Evolutionary conservation across 2,113 vertebrate species (phyloP).

Genomic region (Percina caprodes): DNA sequence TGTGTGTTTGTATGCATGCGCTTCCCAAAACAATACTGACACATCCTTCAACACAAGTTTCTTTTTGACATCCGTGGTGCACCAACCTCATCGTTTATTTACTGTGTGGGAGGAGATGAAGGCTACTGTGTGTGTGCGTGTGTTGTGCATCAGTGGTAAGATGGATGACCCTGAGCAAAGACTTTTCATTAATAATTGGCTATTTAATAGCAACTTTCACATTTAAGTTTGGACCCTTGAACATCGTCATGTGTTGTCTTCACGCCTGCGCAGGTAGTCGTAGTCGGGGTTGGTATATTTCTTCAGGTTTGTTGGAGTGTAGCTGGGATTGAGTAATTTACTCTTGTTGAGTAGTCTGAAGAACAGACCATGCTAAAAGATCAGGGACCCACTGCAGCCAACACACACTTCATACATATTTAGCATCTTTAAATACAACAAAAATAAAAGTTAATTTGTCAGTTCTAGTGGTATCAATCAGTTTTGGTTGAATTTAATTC

Average conservation of each 20-base stretch:
- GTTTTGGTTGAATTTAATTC: not conserved
- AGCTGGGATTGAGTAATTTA: conserved; percentile 6
- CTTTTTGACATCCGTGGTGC: conserved; percentile 75
- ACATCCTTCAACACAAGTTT: conserved; percentile 67
- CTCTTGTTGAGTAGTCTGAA: not conserved
- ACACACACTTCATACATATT: not conserved
- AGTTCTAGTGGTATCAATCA: not conserved
- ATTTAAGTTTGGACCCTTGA: conserved; percentile 68
- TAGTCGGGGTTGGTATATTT: conserved; percentile 13
- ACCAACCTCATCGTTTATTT: conserved; percentile 69
- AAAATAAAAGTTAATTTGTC: not conserved
- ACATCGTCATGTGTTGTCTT: conserved; percentile 66
- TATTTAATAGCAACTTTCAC: conserved; percentile 72
- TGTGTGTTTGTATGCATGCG: conserved; percentile 54
- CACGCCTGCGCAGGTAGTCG: conserved; percentile 43
- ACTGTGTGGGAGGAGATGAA: conserved; percentile 60
- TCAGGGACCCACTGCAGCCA: not conserved
- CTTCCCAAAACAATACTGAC: conserved; percentile 38
- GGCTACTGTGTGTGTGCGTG: conserved; percentile 44
- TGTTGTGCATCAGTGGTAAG: conserved; percentile 64
- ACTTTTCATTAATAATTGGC: conserved; percentile 84
- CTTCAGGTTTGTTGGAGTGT: conserved; percentile 2
- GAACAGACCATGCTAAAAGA: not conserved
- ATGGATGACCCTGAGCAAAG: conserved; percentile 70
- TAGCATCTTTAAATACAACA: not conserved